Percentiles rank a stretch among this genome's conserved stretches.
Conservation (phyloP, 2,888 invertebrate genomes). For the Brenthis hecate region DNA sequence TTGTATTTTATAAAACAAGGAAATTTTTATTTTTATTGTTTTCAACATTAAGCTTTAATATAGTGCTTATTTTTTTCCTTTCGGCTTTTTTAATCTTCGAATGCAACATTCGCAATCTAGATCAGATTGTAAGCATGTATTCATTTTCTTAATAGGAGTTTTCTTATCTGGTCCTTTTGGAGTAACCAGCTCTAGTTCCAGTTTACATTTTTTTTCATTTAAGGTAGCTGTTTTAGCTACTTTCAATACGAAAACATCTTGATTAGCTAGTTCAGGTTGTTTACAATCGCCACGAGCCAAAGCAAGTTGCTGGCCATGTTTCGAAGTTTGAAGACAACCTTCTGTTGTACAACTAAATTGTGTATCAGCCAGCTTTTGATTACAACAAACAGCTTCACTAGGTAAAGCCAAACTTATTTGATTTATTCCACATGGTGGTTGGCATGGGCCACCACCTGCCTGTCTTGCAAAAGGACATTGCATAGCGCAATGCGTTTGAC, state of each 20-base stretch:
- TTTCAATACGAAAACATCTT: conserved; percentile 84
- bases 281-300: conserved; percentile 62
- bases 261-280: conserved; percentile 71
- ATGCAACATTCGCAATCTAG: conserved; percentile 65
- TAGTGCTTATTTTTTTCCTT: conserved; percentile 38
- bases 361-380: conserved; percentile 62
- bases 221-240: conserved; percentile 86
- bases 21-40: background rate
- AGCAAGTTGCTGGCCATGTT: conserved; percentile 60
- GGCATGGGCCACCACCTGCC: conserved; percentile 54
- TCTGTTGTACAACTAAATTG: conserved; percentile 75
- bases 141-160: conserved; percentile 70
- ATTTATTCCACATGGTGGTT: conserved; percentile 71
- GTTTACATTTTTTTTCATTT: conserved; percentile 83
- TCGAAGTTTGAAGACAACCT: conserved; percentile 63
- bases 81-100: conserved; percentile 52
- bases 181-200: conserved; percentile 85
- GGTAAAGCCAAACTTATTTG: conserved; percentile 70
- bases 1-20: background rate
- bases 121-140: conserved; percentile 64
- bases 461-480: conserved; percentile 63
- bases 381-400: conserved; percentile 63
- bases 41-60: background rate
- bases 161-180: conserved; percentile 84
- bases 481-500: conserved; percentile 71